Percentiles rank a stretch among this genome's conserved stretches.
Evolutionary conservation across 35 echinoderm and acorn worm species (phyloP).

Genomic region (Patiria miniata): DNA sequence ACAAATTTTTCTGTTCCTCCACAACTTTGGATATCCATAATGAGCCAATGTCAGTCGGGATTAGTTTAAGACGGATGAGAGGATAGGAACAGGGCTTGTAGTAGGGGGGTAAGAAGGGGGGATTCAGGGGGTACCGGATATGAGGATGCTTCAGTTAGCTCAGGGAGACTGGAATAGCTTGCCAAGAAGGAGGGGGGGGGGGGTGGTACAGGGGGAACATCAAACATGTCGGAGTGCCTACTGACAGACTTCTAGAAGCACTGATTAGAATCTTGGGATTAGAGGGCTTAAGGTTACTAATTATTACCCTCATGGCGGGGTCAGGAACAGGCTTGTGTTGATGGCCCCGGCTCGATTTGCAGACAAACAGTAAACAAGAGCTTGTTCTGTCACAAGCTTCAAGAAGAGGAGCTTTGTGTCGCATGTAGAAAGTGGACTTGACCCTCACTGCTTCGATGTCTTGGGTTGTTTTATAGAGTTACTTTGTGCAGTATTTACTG

Average conservation of each 20-base stretch:
- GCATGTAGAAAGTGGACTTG: too few relatives aligned
- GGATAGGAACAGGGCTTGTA: not conserved
- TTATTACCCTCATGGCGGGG: not conserved
- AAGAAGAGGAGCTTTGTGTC: too few relatives aligned
- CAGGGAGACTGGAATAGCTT: constrained; percentile 7
- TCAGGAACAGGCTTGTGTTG: not conserved
- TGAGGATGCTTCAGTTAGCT: not conserved
- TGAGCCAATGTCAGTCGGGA: not conserved
- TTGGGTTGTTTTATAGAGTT: too few relatives aligned
- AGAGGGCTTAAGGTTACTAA: not conserved
- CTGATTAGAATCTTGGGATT: constrained; percentile 16
- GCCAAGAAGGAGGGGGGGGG: not conserved
- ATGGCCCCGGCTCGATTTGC: too few relatives aligned
- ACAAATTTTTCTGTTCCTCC: constrained; percentile 23
- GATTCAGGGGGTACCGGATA: not conserved
- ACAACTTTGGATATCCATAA: constrained; percentile 26
- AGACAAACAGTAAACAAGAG: too few relatives aligned
- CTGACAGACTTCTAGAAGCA: not conserved
- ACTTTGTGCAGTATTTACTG: too few relatives aligned
- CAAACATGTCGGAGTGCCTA: not conserved
- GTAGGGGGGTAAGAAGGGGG: not conserved
- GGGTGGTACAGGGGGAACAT: too few relatives aligned
- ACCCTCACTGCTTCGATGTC: too few relatives aligned
- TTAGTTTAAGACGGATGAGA: not conserved
- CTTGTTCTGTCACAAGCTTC: too few relatives aligned